phyloP scores from a whole-genome alignment of 2,113 vertebrate genomes.

The Saccopteryx leptura region DNA sequence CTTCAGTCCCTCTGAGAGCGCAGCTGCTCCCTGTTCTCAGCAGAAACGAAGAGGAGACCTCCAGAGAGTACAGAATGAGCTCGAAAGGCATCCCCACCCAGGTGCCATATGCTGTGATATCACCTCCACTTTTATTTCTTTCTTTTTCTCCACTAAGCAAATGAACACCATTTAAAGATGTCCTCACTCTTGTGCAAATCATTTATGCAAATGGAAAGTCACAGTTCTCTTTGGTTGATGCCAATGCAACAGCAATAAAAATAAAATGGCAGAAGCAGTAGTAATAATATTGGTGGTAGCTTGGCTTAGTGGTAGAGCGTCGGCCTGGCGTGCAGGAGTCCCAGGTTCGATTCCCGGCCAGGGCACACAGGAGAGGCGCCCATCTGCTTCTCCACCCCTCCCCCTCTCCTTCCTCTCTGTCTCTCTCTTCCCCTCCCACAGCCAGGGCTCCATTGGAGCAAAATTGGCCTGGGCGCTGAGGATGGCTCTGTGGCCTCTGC shows the following conservation, averaged over 20 bases:
- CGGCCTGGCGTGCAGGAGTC: too few species aligned
- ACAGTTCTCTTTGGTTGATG: neutral
- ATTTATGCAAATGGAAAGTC: neutral
- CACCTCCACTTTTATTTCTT: neutral
- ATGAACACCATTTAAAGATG: neutral
- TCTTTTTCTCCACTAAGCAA: neutral
- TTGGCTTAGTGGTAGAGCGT: too few species aligned
- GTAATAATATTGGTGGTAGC: neutral
- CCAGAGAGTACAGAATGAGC: neutral
- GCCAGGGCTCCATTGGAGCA: too few species aligned
- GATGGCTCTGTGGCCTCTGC: too few species aligned
- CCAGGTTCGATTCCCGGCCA: too few species aligned
- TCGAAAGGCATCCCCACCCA: neutral
- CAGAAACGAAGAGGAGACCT: neutral
- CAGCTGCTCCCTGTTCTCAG: neutral
- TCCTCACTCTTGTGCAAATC: neutral
- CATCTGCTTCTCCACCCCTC: too few species aligned
- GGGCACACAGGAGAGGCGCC: too few species aligned
- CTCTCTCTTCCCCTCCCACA: too few species aligned
- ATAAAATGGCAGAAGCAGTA: neutral
- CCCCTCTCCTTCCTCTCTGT: too few species aligned
- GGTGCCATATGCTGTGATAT: fast-evolving
- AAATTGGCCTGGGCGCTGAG: too few species aligned
- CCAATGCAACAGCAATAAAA: neutral
- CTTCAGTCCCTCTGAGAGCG: neutral